Evolutionary conservation across 2,113 vertebrate species (phyloP).

Genomic region (Syrmaticus mikado): DNA sequence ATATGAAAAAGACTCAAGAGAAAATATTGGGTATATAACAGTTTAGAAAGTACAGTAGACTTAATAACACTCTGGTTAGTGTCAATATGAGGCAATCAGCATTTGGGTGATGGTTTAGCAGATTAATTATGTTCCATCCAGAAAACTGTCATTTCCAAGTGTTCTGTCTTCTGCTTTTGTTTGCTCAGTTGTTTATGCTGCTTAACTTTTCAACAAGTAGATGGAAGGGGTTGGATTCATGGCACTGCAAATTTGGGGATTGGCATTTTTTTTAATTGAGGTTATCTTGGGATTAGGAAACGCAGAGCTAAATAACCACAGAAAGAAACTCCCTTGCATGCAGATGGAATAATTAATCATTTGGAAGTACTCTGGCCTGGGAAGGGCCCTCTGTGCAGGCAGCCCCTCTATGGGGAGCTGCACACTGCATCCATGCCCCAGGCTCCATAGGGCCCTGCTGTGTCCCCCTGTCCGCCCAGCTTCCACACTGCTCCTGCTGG

Average conservation of each 20-base stretch:
- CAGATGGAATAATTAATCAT: background rate
- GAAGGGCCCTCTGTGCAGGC: background rate
- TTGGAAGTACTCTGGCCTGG: background rate
- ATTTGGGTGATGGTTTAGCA: conserved; percentile 10
- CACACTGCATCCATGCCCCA: too few relatives aligned
- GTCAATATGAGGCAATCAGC: conserved; percentile 34
- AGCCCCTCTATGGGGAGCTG: background rate
- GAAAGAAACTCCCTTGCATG: background rate
- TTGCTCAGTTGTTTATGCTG: background rate
- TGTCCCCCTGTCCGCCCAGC: background rate
- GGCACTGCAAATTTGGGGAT: background rate
- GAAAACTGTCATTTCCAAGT: background rate
- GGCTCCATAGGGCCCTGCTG: background rate
- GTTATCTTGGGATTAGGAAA: background rate
- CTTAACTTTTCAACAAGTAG: background rate
- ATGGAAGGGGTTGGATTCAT: background rate
- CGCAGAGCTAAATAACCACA: background rate
- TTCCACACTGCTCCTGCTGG: background rate
- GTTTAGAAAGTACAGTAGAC: background rate
- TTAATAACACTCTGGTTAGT: conserved; percentile 19
- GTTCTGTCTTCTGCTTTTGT: background rate
- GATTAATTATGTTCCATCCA: conserved; percentile 34
- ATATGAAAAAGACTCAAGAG: conserved; percentile 32
- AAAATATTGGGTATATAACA: conserved; percentile 31
- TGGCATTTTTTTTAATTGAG: background rate